A percentile compares a stretch with the other conserved stretches of the same genome.
phyloP scores from a whole-genome alignment of 2,113 vertebrate species.

The Cinclus cinclus region DNA sequence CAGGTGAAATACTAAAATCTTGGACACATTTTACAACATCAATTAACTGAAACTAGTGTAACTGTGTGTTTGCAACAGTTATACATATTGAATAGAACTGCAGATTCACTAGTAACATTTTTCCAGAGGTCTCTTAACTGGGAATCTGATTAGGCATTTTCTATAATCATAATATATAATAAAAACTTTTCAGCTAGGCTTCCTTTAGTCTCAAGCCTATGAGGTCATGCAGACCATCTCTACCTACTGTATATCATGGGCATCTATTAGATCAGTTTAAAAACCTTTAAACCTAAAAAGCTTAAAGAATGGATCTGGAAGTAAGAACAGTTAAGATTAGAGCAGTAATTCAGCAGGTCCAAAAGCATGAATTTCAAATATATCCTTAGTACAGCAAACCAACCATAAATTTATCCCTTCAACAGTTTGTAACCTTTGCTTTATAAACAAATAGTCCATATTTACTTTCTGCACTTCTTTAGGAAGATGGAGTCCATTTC shows the following conservation, averaged over 20 bases:
- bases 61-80: neutral
- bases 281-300: neutral
- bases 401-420: neutral
- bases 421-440: neutral
- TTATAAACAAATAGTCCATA: neutral
- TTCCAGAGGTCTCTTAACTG: neutral
- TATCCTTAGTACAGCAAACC: neutral
- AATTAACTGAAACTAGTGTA: neutral
- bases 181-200: neutral
- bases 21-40: neutral
- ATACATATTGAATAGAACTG: neutral
- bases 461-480: slow-evolving; percentile 85
- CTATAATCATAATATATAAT: neutral
- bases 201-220: neutral
- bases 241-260: neutral
- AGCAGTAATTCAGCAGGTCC: neutral
- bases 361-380: neutral
- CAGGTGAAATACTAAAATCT: neutral
- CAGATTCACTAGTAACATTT: neutral
- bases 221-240: neutral
- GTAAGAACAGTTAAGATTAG: neutral
- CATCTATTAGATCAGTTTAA: neutral
- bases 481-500: slow-evolving; percentile 90
- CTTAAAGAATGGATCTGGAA: neutral
- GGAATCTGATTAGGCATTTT: neutral